These are phyloP conservation scores for Pammene aurita DNA, from an alignment of 2,888 invertebrate genomes.

Conservation along the genomic window DNA sequence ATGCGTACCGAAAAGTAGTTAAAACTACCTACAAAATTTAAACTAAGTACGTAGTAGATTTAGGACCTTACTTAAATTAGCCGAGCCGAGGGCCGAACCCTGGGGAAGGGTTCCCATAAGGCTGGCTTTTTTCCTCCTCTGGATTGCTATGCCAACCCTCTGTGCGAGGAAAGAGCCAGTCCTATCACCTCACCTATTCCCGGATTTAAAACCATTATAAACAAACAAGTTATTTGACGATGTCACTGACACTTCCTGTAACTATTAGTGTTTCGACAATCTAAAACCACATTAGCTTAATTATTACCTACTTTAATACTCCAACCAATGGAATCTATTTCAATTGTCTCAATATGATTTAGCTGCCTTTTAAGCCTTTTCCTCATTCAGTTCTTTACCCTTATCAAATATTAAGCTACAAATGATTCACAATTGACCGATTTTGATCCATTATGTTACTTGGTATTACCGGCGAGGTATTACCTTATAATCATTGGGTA, in stretches of 20 bases:
- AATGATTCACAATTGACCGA: neutral
- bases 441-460: neutral
- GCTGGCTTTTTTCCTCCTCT: no score
- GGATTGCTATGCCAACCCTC: no score
- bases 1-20: no score
- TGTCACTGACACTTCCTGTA: conserved; percentile 12
- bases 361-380: neutral
- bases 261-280: neutral
- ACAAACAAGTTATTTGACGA: conserved; percentile 13
- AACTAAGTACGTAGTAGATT: no score
- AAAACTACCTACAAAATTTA: no score
- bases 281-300: conserved; percentile 8
- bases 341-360: neutral
- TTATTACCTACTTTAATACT: neutral
- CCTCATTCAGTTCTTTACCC: neutral
- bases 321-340: conserved; percentile 1
- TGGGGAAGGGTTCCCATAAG: no score
- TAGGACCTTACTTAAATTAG: no score
- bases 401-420: neutral
- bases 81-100: no score
- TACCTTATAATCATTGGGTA: no score
- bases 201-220: neutral
- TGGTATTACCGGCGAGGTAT: neutral
- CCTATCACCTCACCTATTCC: neutral
- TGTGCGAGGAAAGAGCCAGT: no score